Base-by-base conservation (phyloP, 2,797 vertebrate genomes). In the Manis pentadactyla region DNA sequence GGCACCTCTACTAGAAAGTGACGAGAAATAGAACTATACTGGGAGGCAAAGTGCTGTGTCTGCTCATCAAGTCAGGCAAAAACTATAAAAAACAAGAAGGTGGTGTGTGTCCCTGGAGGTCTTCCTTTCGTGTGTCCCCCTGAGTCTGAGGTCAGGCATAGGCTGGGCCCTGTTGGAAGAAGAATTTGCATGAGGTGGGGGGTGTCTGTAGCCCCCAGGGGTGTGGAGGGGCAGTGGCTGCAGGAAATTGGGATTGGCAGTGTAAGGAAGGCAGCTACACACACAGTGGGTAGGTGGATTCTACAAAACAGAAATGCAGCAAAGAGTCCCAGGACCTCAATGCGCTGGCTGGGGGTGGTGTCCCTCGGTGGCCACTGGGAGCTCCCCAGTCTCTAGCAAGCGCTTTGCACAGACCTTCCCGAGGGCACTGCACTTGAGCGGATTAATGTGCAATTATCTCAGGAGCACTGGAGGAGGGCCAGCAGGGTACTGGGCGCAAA, bases 401-500 rank as follows among this genome's bases (percentile, higher is more conserved):
- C 61, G 42, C 66, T 97, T 84, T 39, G 95, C 79, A 95, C 74
- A 83, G 95, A 96, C 75, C 74, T 81, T 61, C 69, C 86, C 89
- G 79, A 96, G 55, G 75, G 94, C 87, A 39, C 82, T 71, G 78
- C 42, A 68, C 79, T 64, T 11, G 71, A 91, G 91, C 78, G 51
- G 49, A 93, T 97, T 93, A 89, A 94, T 87, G 64, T 90, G 46
- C 90, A 77, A 69, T 96, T 88, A 97, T 83, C 90, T 97, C 49
- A 49, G 23, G 75, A 84, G 91, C 27, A 53, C 51, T 66, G 93
- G 2, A 88, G 88, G 94, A 78, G 78, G 96, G 92, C 87, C 97
- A 93, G 87, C 97, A 96, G 74, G 97, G 90, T 93, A 92, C 96
- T 95, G 59, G 68, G 11, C 94, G 75, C 97, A 90, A 46, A 55